These are phyloP conservation scores for Champsocephalus gunnari DNA, from an alignment of 2,797 vertebrate genomes.

Conservation along the genomic window DNA sequence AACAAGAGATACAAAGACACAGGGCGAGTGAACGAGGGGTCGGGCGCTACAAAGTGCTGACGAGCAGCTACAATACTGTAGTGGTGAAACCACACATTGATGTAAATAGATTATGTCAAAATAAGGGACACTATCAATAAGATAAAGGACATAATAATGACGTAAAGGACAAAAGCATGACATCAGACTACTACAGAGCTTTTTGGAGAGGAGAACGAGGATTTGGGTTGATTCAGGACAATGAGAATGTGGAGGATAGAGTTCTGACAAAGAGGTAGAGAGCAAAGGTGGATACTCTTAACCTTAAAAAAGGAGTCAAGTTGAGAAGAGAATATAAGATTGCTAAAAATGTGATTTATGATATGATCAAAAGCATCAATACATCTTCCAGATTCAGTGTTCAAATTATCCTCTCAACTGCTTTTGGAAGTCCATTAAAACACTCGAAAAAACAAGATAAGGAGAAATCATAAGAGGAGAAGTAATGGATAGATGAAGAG, in stretches of 20 bases:
- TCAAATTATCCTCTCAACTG: not conserved
- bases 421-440: no score
- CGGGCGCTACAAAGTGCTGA: not conserved
- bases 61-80: constrained; percentile 1
- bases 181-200: not conserved
- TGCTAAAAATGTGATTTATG: not conserved
- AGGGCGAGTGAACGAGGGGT: not conserved
- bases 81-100: not conserved
- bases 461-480: no score
- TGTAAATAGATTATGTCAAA: not conserved
- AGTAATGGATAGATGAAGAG: no score
- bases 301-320: constrained; percentile 5
- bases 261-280: not conserved
- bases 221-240: constrained; percentile 3
- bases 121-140: not conserved
- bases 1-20: constrained; percentile 2
- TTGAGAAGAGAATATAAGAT: not conserved
- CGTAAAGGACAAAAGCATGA: not conserved
- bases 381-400: not conserved
- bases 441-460: no score
- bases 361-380: not conserved
- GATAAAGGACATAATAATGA: not conserved
- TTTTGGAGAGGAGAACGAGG: constrained; percentile 3
- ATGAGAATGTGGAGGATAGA: not conserved
- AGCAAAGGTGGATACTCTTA: not conserved